A percentile compares a stretch with the other conserved stretches of the same genome.
These are phyloP conservation scores for Rhynchonycteris naso DNA, from an alignment of 2,797 vertebrate species.

Conservation along the genomic window DNA sequence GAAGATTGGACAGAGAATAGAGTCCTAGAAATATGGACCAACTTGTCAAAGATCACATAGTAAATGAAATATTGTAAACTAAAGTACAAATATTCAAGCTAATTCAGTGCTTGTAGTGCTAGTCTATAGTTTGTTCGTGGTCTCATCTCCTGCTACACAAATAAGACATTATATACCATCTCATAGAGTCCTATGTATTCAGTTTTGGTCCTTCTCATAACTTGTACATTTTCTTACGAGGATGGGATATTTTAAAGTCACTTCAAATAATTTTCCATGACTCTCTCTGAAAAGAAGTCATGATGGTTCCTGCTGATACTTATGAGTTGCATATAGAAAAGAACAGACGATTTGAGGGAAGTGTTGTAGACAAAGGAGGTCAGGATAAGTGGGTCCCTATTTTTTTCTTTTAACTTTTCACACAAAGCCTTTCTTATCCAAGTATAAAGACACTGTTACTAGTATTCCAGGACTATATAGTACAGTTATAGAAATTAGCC, in stretches of 20 bases:
- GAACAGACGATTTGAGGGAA: not conserved
- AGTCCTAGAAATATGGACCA: not conserved
- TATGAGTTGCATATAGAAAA: not conserved
- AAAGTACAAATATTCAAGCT: not conserved
- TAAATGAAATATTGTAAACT: not conserved
- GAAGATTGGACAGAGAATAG: not conserved
- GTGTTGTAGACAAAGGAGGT: not conserved
- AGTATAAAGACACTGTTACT: not conserved
- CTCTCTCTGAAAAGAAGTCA: not conserved
- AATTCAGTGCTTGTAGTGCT: not conserved
- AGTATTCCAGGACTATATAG: not conserved
- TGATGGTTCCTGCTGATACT: not conserved
- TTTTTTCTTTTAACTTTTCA: not conserved
- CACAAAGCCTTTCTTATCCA: not conserved
- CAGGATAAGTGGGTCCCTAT: not conserved
- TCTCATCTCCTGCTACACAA: not conserved
- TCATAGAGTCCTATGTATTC: not conserved
- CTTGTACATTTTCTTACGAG: not conserved
- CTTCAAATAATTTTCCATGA: not conserved
- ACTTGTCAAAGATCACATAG: not conserved
- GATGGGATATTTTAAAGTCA: not conserved
- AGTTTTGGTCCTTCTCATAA: not conserved
- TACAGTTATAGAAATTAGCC: not conserved
- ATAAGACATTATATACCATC: not conserved
- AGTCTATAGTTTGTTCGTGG: not conserved